Evolutionary conservation across 1,140 invertebrate genomes (phyloP).

Genomic region (Ganaspis sp.): DNA sequence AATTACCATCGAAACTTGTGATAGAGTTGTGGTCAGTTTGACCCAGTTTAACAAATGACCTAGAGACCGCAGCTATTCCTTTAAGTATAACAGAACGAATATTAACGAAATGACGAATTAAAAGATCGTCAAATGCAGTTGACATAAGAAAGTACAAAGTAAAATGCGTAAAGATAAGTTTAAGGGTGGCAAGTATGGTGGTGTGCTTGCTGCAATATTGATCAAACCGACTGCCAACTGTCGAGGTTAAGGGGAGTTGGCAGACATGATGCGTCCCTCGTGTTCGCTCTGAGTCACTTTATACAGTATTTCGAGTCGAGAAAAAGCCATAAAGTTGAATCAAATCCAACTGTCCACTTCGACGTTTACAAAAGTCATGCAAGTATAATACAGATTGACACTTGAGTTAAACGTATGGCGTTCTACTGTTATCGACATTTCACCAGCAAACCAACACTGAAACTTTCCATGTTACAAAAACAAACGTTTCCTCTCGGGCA

Average conservation of each 20-base stretch:
- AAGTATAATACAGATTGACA: conserved; percentile 3
- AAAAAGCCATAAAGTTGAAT: not conserved
- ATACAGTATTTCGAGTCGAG: not conserved
- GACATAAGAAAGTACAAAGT: not conserved
- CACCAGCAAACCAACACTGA: not conserved
- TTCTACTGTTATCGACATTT: conserved; percentile 19
- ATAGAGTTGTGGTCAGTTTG: not conserved
- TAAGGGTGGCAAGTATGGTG: not conserved
- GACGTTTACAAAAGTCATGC: not conserved
- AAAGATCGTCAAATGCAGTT: not conserved
- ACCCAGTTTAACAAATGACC: not conserved
- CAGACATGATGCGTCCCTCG: not conserved
- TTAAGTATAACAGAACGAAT: too few relatives aligned
- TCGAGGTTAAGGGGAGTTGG: conserved; percentile 39
- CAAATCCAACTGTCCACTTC: conserved; percentile 2
- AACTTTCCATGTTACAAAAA: conserved; percentile 5
- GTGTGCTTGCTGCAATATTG: conserved; percentile 53
- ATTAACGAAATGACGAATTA: not conserved
- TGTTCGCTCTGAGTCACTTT: not conserved
- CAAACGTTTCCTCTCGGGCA: not conserved
- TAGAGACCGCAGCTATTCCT: not conserved
- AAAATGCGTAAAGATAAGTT: not conserved
- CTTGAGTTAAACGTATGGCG: conserved; percentile 3
- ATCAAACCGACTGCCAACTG: conserved; percentile 57
- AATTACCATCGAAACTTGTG: not conserved